These are phyloP conservation scores for Ips nitidus DNA, from an alignment of 1,140 invertebrate genomes.

Conservation along the genomic window DNA sequence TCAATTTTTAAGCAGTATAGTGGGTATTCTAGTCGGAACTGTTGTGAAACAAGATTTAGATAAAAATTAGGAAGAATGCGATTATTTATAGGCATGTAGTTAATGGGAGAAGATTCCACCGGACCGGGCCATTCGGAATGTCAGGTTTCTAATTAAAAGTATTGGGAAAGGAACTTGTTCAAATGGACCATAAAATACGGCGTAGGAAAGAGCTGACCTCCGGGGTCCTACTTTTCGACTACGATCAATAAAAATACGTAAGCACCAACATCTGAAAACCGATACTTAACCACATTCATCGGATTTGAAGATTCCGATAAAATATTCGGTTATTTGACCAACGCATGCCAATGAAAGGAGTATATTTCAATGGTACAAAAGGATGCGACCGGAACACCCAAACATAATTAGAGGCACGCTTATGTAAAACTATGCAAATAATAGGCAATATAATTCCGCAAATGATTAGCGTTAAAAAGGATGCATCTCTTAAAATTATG, in stretches of 20 bases:
- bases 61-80: constrained; percentile 33
- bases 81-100: constrained; percentile 32
- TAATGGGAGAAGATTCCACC: constrained; percentile 30
- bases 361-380: background rate
- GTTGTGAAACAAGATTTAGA: constrained; percentile 29
- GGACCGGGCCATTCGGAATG: constrained; percentile 17
- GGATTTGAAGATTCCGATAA: no score
- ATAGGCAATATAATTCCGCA: constrained; percentile 14
- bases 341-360: background rate
- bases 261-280: constrained; percentile 4
- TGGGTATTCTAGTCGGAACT: background rate
- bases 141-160: constrained; percentile 33
- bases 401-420: constrained; percentile 17
- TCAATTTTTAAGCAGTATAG: no score
- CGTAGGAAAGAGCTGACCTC: constrained; percentile 28
- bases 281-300: background rate
- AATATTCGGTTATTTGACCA: background rate
- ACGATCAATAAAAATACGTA: constrained; percentile 16
- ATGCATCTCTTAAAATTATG: constrained; percentile 21
- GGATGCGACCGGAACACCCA: background rate
- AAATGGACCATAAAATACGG: constrained; percentile 19
- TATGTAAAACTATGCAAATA: constrained; percentile 22
- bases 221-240: constrained; percentile 20
- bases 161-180: constrained; percentile 30
- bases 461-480: constrained; percentile 17